Base-by-base conservation (phyloP, 2,113 vertebrate genomes). In the Canis aureus region DNA sequence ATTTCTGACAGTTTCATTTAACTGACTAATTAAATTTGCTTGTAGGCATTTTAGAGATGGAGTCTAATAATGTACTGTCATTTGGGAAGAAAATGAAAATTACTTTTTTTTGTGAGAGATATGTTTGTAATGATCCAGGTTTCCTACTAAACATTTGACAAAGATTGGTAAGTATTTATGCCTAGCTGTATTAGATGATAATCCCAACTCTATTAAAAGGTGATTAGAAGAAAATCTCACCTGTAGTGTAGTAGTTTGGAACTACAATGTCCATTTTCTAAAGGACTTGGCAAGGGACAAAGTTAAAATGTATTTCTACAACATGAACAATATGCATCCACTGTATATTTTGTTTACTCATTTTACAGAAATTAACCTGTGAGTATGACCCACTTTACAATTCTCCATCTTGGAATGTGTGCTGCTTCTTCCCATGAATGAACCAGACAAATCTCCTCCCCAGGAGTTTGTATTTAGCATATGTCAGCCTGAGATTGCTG, bases 1-100 rank as follows among this genome's bases (percentile, higher is more conserved):
- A 98, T 98, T 98, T 98, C 97, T 98, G 97, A 98, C 97, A 98
- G 91, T 99, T 98, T 98, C 98, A 99, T 98, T 99, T 99, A 98
- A 97, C 96, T 98, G 91, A 98, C 98, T 99, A 99, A 99, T 99
- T 99, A 99, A 98, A 99, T 98, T 98, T 97, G 97, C 98, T 99
- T 97, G 90, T 98, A 98, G 98, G 97, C 96, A 98, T 98, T 98
- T 98, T 97, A 97, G 89, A 97, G 87, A 97, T 57, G 19, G 25
- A 97, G 94, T 94, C 97, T 98, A 98, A 97, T 93, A 98, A 98
- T 53, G 10, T 23, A 95, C 27, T 97, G 95, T 97, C 93, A 95
- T 98, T 98, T 97, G 83, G 95, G 97, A 98, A 98, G 97, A 98
- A 98, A 98, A 76, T 84, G 60, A 97, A 98, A 82, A 96, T 98